phyloP scores from a whole-genome alignment of 2,797 vertebrate genomes.

The Sus cebifrons region DNA sequence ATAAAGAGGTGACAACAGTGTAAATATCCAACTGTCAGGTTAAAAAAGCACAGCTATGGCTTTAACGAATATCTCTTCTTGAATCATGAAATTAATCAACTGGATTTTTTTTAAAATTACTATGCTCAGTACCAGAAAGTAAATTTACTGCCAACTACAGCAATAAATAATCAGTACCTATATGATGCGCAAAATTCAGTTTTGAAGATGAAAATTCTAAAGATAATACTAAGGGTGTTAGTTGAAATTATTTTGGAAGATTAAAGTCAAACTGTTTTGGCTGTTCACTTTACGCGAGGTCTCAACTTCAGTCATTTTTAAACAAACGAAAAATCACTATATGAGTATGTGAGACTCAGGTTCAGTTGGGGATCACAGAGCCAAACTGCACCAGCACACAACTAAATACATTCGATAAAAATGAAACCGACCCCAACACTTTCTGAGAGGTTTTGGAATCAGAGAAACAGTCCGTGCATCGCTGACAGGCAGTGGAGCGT shows the following conservation, averaged over 20 bases:
- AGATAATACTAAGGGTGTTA: slow-evolving; percentile 3
- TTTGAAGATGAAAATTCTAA: slow-evolving; percentile 28
- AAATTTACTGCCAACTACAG: slow-evolving; percentile 33
- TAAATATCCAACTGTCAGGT: slow-evolving; percentile 38
- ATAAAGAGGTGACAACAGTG: slow-evolving; percentile 64
- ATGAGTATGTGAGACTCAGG: slow-evolving; percentile 41
- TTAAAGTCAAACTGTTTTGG: slow-evolving; percentile 31
- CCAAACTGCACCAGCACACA: slow-evolving; percentile 45
- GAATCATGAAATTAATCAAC: slow-evolving; percentile 63
- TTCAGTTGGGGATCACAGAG: slow-evolving; percentile 44
- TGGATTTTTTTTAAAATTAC: slow-evolving; percentile 31
- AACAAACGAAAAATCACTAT: slow-evolving; percentile 60
- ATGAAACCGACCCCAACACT: not conserved
- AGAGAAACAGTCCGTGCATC: not conserved
- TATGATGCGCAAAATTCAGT: slow-evolving; percentile 47
- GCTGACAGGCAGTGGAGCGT: not conserved
- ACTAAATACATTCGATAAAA: slow-evolving; percentile 22
- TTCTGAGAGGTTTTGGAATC: not conserved
- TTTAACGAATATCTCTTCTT: slow-evolving; percentile 47
- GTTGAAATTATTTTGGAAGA: slow-evolving; percentile 50
- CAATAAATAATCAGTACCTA: slow-evolving; percentile 40
- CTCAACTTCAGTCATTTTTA: slow-evolving; percentile 49
- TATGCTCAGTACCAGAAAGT: not conserved
- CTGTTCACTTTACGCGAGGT: slow-evolving; percentile 14
- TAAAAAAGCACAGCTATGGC: slow-evolving; percentile 35